Evolutionary conservation across 2,888 invertebrate species (phyloP).

Genomic region (Cantharis lateralis): DNA sequence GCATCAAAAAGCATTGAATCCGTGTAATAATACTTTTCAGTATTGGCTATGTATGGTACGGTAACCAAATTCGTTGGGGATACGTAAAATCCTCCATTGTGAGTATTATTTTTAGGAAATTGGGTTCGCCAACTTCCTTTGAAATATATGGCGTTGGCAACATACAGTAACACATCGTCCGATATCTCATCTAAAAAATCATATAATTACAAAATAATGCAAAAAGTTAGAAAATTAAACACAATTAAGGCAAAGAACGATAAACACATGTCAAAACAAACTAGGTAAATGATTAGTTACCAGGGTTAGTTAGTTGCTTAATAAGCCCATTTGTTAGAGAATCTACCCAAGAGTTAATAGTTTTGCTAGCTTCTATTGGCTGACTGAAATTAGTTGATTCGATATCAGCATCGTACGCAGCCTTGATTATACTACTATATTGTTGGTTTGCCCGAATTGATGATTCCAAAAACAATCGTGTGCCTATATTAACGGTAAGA

Average conservation of each 20-base stretch:
- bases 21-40: constrained; percentile 66
- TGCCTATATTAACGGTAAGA: constrained; percentile 67
- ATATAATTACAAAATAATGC: neutral
- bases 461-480: constrained; percentile 66
- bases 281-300: too few species aligned
- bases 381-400: constrained; percentile 65
- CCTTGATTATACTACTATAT: constrained; percentile 65
- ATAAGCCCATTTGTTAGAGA: constrained; percentile 77
- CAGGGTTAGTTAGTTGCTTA: constrained; percentile 65
- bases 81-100: constrained; percentile 64
- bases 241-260: too few species aligned
- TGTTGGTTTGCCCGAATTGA: constrained; percentile 61
- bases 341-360: constrained; percentile 82
- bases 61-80: constrained; percentile 56
- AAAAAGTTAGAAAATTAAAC: too few species aligned
- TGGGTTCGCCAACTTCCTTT: constrained; percentile 78
- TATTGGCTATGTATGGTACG: constrained; percentile 72
- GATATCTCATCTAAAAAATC: constrained; percentile 61
- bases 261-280: too few species aligned
- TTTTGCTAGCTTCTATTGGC: constrained; percentile 60
- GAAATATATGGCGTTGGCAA: constrained; percentile 80
- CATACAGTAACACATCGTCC: constrained; percentile 65
- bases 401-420: constrained; percentile 70
- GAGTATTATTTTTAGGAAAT: constrained; percentile 68
- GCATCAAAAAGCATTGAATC: constrained; percentile 68